Base-by-base conservation (phyloP, 2,888 invertebrate genomes). In the Chelonus formosanus region DNA sequence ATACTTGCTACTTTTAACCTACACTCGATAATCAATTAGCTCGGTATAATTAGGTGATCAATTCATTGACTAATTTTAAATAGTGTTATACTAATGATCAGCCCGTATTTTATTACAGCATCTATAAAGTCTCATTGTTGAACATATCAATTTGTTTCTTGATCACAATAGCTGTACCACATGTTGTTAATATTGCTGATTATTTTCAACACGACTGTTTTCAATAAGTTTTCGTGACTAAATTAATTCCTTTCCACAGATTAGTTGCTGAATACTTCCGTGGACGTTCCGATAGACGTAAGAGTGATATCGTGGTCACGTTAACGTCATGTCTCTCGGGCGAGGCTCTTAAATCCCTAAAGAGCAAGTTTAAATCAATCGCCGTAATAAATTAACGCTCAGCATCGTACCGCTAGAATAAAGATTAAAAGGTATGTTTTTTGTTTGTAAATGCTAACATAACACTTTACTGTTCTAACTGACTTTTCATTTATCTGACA, bases 311-410 rank as follows among this genome's bases (percentile, higher is more conserved):
- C 56, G 56, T 44, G 56, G 56, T 56, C 56, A 32, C 56, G 56
- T 56, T 56, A 56, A 56, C 43, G 56, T 56, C 52, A 20, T 52
- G 61, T 59, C 44, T 48, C 68, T 65, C 72, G 71, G 75, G 72
- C 67, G 77, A 75, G 74, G 72, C 75, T 76, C 74, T 80, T 78
- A 79, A 79, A 78, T 80, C 74, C 71, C 60, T 70, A 61, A 61
- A 73, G 71, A 74, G 70, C 69, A 76, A 70, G 69, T 74, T 77
- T 80, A 78, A 80, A 80, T 80, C 81, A 81, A 81, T 81, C 80
- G 76, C 69, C 69, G 78, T 80, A 80, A n/a, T n/a, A n/a, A n/a
- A 81, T 81, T 81, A 81, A 80, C 79, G 74, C 77, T 73, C 70
- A 74, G 74, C 66, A 78, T 77, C 76, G 76, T 79, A 77, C 76